Evolutionary conservation across 2,797 vertebrate genomes (phyloP).

Genomic region (Macropodus opercularis): DNA sequence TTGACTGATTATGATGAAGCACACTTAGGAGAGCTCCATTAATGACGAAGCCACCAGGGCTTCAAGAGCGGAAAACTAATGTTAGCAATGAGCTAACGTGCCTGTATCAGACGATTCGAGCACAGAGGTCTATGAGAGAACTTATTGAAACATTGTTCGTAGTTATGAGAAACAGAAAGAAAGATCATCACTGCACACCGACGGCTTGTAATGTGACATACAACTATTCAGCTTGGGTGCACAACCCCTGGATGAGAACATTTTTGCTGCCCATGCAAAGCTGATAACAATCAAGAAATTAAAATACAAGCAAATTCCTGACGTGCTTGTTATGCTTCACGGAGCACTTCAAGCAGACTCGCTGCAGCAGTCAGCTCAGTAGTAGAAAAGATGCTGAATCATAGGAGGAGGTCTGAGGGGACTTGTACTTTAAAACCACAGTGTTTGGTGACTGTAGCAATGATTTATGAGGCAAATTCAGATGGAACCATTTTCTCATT

Average conservation of each 20-base stretch:
- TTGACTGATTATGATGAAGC: conserved; percentile 31
- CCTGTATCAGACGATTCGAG: too few species aligned
- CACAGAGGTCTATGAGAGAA: too few species aligned
- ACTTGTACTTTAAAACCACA: conserved; percentile 45
- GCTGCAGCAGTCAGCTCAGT: conserved; percentile 23
- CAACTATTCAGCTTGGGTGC: conserved; percentile 6
- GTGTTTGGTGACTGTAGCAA: conserved; percentile 57
- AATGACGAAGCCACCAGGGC: conserved; percentile 4
- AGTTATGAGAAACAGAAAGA: background rate
- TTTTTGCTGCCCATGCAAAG: conserved; percentile 19
- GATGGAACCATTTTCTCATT: conserved; percentile 76
- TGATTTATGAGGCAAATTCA: conserved; percentile 76
- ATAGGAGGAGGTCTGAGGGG: conserved; percentile 28
- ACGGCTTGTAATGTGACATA: conserved; percentile 2
- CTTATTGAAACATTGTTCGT: background rate
- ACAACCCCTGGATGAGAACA: conserved; percentile 11
- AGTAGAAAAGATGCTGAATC: conserved; percentile 55
- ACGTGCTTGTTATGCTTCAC: conserved; percentile 24
- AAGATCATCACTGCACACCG: background rate
- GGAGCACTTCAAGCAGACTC: conserved; percentile 28
- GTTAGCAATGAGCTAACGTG: too few species aligned
- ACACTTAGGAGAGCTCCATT: conserved; percentile 4
- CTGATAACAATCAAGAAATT: conserved; percentile 42
- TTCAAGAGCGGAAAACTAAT: background rate
- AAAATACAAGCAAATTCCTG: conserved; percentile 23